phyloP scores from a whole-genome alignment of 1,140 invertebrate species.

The Centruroides sculpturatus region DNA sequence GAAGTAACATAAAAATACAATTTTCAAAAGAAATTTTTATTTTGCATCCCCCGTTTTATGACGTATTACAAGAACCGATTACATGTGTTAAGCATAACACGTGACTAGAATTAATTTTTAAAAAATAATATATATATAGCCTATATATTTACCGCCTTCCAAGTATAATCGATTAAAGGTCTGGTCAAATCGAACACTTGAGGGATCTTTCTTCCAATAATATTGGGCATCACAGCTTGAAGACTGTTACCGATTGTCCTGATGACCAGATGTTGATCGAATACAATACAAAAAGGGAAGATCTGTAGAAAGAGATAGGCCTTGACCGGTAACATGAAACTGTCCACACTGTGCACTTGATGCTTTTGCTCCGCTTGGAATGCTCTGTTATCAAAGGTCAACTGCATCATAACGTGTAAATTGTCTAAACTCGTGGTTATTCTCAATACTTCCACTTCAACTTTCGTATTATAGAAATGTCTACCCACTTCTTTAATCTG shows the following conservation, averaged over 20 bases:
- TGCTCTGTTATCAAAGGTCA: conserved; percentile 85
- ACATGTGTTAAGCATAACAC: too few species aligned
- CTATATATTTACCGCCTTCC: conserved; percentile 18
- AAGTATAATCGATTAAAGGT: conserved; percentile 17
- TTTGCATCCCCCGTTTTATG: too few species aligned
- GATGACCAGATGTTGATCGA: conserved; percentile 84
- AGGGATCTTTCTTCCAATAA: conserved; percentile 5
- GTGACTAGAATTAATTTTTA: too few species aligned
- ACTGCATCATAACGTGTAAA: conserved; percentile 82
- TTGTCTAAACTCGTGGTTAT: conserved; percentile 76
- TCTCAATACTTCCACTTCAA: conserved; percentile 72
- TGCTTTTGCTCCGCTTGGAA: conserved; percentile 23
- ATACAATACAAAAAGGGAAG: conserved; percentile 94
- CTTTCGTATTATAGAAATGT: conserved; percentile 83
- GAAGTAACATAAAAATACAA: too few species aligned
- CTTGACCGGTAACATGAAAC: conserved; percentile 50
- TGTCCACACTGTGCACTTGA: conserved; percentile 19
- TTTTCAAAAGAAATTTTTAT: too few species aligned
- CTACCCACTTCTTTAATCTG: conserved; percentile 79
- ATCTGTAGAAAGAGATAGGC: conserved; percentile 79
- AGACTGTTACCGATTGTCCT: conserved; percentile 77
- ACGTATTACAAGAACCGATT: too few species aligned
- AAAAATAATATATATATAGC: too few species aligned
- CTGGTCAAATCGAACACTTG: conserved; percentile 16
- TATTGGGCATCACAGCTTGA: conserved; percentile 72